These are phyloP conservation scores for Clarias pachynema DNA, from an alignment of 2,797 vertebrate genomes.

Conservation along the genomic window DNA sequence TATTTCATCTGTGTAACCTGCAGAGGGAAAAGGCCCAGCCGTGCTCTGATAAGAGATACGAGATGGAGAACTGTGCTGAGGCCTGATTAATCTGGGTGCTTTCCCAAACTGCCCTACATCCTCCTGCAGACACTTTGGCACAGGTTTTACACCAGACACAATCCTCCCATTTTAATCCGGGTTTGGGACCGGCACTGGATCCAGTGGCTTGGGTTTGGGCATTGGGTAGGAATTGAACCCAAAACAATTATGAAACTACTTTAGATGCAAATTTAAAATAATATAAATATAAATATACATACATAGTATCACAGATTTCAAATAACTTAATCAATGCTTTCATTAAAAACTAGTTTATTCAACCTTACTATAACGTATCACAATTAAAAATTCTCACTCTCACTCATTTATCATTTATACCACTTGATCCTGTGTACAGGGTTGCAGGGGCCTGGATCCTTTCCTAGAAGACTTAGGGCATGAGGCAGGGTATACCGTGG, in stretches of 20 bases:
- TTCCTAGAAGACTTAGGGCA: too few relatives aligned
- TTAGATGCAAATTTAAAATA: background rate
- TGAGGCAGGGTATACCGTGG: too few relatives aligned
- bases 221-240: too few relatives aligned
- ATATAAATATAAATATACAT: background rate
- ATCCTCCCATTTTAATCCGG: too few relatives aligned
- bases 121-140: background rate
- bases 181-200: too few relatives aligned
- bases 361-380: background rate
- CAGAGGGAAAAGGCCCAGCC: conserved; percentile 52
- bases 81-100: conserved; percentile 49
- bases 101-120: conserved; percentile 37
- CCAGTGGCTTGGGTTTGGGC: too few relatives aligned
- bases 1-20: conserved; percentile 60
- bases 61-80: conserved; percentile 43
- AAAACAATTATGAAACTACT: background rate
- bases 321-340: background rate
- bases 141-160: too few relatives aligned
- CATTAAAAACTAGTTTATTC: background rate
- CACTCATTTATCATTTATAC: too few relatives aligned
- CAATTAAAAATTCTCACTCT: background rate
- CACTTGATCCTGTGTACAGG: too few relatives aligned
- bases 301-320: background rate
- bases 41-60: conserved; percentile 52
- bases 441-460: too few relatives aligned